A percentile compares a stretch with the other conserved stretches of the same genome.
Conservation (phyloP, 2,113 vertebrate genomes). For the Pelusios castaneus region DNA sequence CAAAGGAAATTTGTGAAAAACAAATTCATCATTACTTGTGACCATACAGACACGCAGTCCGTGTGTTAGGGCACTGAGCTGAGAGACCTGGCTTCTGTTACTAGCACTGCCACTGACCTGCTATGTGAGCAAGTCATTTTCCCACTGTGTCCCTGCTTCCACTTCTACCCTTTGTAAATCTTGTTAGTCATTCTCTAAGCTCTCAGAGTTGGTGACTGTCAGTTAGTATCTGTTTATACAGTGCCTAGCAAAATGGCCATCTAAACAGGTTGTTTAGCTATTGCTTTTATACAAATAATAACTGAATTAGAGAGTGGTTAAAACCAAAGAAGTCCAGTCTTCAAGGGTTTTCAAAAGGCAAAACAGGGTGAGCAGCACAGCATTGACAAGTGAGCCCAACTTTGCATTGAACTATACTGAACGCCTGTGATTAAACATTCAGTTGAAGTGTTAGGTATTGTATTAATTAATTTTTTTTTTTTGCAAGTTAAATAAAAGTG, state of each 20-base stretch:
- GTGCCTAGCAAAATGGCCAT: not conserved
- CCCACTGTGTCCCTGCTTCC: not conserved
- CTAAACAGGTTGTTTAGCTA: not conserved
- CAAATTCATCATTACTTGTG: not conserved
- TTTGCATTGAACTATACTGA: not conserved
- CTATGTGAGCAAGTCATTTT: not conserved
- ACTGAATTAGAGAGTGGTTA: fast-evolving
- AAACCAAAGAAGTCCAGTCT: not conserved
- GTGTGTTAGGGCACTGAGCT: not conserved
- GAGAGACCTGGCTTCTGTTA: not conserved
- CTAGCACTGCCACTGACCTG: not conserved
- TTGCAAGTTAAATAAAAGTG: slow-evolving; percentile 34
- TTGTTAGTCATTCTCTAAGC: not conserved
- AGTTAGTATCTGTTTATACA: not conserved
- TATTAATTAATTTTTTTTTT: slow-evolving; percentile 6
- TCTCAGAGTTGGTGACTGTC: not conserved
- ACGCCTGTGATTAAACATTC: not conserved
- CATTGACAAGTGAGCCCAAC: not conserved
- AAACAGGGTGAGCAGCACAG: not conserved
- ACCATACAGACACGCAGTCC: not conserved
- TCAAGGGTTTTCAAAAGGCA: not conserved
- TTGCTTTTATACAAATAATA: not conserved
- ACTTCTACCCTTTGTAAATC: not conserved
- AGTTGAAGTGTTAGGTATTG: not conserved
- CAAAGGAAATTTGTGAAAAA: not conserved